phyloP scores from a whole-genome alignment of 2,888 invertebrate species.

The Eumerus sabulonum region DNA sequence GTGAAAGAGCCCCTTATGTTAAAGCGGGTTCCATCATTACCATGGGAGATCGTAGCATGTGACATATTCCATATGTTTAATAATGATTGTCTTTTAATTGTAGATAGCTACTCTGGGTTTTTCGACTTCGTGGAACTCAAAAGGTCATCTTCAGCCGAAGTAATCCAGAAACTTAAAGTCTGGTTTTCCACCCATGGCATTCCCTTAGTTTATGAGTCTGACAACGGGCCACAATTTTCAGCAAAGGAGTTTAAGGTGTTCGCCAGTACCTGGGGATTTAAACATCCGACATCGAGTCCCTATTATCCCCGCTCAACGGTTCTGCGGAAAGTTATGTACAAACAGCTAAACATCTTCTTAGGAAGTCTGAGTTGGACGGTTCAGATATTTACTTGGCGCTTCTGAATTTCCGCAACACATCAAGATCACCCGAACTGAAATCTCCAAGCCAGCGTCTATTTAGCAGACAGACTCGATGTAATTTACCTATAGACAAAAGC shows the following conservation, averaged over 20 bases:
- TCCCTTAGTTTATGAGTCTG: conserved; percentile 47
- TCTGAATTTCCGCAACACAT: conserved; percentile 50
- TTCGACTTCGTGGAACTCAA: conserved; percentile 49
- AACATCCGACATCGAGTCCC: conserved; percentile 55
- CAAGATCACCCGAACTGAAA: too few relatives aligned
- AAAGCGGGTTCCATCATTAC: too few relatives aligned
- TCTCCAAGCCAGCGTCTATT: too few relatives aligned
- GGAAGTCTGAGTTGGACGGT: conserved; percentile 56
- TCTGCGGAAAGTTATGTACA: conserved; percentile 60
- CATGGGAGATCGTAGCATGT: too few relatives aligned
- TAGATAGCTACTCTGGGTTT: conserved; percentile 52
- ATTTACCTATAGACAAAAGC: too few relatives aligned
- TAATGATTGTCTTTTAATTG: too few relatives aligned
- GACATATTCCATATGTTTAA: too few relatives aligned
- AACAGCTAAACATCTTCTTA: conserved; percentile 55
- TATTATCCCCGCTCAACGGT: conserved; percentile 57
- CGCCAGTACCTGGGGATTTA: conserved; percentile 51
- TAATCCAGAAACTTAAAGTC: conserved; percentile 40
- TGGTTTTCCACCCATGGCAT: conserved; percentile 63
- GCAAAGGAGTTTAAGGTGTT: conserved; percentile 55
- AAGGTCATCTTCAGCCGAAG: conserved; percentile 48
- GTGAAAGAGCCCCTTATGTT: too few relatives aligned
- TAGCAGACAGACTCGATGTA: too few relatives aligned
- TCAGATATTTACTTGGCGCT: conserved; percentile 49
- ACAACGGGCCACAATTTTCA: conserved; percentile 54